These are phyloP conservation scores for Gila robusta DNA, from an alignment of 2,797 vertebrate genomes.

Conservation along the genomic window DNA sequence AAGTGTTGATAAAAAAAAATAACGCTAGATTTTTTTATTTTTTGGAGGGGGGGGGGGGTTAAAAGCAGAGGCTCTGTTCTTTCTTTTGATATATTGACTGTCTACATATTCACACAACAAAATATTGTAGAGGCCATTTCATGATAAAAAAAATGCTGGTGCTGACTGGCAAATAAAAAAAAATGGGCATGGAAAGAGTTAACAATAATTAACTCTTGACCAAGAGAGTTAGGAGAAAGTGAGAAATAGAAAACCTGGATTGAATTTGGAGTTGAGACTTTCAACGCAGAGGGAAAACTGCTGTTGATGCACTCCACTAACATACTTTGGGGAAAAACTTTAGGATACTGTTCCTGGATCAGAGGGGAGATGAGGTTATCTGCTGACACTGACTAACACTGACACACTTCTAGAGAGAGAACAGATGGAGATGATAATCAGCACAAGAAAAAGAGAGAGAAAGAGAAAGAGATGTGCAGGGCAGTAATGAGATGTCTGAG, in stretches of 20 bases:
- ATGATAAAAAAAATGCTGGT: neutral
- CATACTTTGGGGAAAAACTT: slow-evolving; percentile 13
- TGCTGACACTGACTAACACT: slow-evolving; percentile 31
- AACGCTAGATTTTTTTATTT: too few species aligned
- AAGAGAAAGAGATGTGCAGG: slow-evolving; percentile 25
- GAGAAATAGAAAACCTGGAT: slow-evolving; percentile 1
- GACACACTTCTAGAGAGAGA: slow-evolving; percentile 27
- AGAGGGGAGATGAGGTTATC: slow-evolving; percentile 18
- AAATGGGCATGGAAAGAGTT: neutral
- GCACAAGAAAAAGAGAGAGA: neutral
- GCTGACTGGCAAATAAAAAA: neutral
- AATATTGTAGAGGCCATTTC: neutral
- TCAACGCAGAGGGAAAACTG: neutral
- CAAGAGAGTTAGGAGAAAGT: neutral
- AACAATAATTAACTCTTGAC: neutral
- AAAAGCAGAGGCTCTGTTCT: neutral
- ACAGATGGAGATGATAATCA: slow-evolving; percentile 41
- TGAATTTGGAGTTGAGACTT: neutral
- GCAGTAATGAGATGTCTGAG: slow-evolving; percentile 38
- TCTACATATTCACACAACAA: neutral
- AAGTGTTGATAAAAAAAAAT: too few species aligned
- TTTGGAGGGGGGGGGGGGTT: too few species aligned
- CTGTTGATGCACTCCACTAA: slow-evolving; percentile 1
- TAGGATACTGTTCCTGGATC: neutral
- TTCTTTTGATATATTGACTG: neutral